Evolutionary conservation across 2,888 invertebrate species (phyloP).

Genomic region (Thereva nobilitata): DNA sequence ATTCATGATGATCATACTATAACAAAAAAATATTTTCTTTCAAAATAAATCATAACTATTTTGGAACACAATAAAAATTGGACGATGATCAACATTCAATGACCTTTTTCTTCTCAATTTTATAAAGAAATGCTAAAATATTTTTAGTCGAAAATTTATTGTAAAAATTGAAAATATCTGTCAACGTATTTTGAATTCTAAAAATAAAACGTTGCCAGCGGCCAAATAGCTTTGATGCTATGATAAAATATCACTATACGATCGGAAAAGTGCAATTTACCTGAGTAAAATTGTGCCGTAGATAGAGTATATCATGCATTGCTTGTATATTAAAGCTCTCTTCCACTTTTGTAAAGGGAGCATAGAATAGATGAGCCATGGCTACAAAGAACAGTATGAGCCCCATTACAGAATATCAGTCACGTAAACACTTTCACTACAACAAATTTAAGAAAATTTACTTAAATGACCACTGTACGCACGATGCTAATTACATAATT

Average conservation of each 20-base stretch:
- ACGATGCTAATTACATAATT: too few relatives aligned
- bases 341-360: slow-evolving; percentile 98
- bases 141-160: too few relatives aligned
- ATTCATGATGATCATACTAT: slow-evolving; percentile 97
- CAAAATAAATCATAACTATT: background rate
- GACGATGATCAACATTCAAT: too few relatives aligned
- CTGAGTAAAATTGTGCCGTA: slow-evolving; percentile 80
- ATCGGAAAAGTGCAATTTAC: slow-evolving; percentile 60
- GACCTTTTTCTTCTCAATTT: too few relatives aligned
- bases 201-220: slow-evolving; percentile 16
- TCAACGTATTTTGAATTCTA: slow-evolving; percentile 5
- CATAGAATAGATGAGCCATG: slow-evolving; percentile 78
- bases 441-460: background rate
- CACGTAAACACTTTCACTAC: background rate
- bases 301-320: slow-evolving; percentile 93
- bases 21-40: slow-evolving; percentile 49
- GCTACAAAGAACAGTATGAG: slow-evolving; percentile 75
- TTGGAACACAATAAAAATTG: too few relatives aligned
- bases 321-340: slow-evolving; percentile 99
- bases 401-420: slow-evolving; percentile 63
- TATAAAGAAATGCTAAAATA: too few relatives aligned
- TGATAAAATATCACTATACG: background rate
- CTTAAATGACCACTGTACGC: background rate
- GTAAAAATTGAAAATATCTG: background rate
- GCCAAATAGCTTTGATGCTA: too few relatives aligned